Evolutionary conservation across 2,797 vertebrate genomes (phyloP), one percentile per base, ranked within the genome.

Genomic region (Lagorchestes hirsutus): DNA sequence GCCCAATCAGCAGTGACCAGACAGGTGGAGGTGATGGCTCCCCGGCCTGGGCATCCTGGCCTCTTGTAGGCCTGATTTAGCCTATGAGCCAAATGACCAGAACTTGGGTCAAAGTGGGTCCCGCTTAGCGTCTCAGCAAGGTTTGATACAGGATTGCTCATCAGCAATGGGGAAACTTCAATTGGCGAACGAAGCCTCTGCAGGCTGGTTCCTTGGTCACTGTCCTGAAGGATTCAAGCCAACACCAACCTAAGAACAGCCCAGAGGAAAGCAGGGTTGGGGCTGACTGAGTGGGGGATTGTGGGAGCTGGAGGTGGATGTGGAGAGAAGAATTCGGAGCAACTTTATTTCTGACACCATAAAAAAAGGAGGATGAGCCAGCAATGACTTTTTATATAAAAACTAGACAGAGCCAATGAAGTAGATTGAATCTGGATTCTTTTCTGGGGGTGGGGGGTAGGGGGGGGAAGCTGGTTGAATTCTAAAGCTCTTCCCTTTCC

Each of bases 11-110:
- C 24, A 9, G 40, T 10, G 74, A 46, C 3, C 0, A 8, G n/a
- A 3, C n/a, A 3, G n/a, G 67, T 16, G 5, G 16, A 74, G 18
- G 14, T 2, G 34, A 74, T 1, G 6, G 34, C 11, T 52, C 18
- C 67, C 27, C 31, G 5, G 34, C n/a, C 91, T 31, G 28, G 40
- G 56, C 56, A 58, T 40, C 93, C 57, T 5, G 9, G 40, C 54
- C 22, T 52, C 12, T 12, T 34, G 0, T 34, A 0, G 1, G 27
- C 0, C 0, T 0, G 29, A 56, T 1, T 11, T 4, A 3, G 16
- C 1, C 55, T 18, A 16, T 22, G 34, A 90, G n/a, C 67, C 27
- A 22, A 6, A 11, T 40, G 46, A 55, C 92, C 54, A 40, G 54
- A 4, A 18, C 13, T 40, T 10, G 5, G 52, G n/a, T 54, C 54